These are phyloP conservation scores for Lathronympha strigana DNA, from an alignment of 2,888 invertebrate genomes.

Conservation along the genomic window DNA sequence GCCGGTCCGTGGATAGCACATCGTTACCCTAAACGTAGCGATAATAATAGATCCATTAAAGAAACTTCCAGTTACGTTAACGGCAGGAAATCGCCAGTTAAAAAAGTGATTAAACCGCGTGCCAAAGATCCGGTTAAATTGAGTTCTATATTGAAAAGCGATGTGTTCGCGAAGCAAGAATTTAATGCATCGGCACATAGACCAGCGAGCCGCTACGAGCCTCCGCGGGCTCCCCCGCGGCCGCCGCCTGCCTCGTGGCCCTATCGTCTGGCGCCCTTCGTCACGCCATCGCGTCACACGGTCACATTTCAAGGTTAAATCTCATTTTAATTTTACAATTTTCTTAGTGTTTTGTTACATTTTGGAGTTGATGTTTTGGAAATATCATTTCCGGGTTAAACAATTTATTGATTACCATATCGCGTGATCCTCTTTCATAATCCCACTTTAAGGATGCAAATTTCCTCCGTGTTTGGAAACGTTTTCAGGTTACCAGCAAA, in stretches of 20 bases:
- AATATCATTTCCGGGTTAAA: conserved; percentile 55
- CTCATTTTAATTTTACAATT: conserved; percentile 49
- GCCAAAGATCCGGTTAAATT: conserved; percentile 74
- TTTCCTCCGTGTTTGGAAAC: neutral
- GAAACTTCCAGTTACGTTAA: conserved; percentile 62
- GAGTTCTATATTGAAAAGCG: conserved; percentile 77
- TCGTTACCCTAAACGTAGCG: conserved; percentile 88
- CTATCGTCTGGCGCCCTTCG: conserved; percentile 70
- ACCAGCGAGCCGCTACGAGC: conserved; percentile 91
- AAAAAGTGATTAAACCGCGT: conserved; percentile 73
- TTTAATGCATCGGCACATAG: conserved; percentile 91
- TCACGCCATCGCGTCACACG: conserved; percentile 86
- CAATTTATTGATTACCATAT: conserved; percentile 67
- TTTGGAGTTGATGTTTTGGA: conserved; percentile 69
- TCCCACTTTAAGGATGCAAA: neutral
- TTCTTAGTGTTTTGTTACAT: conserved; percentile 60
- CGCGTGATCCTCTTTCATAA: neutral
- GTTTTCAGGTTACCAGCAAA: neutral
- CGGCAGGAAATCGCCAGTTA: conserved; percentile 67
- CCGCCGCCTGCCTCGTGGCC: conserved; percentile 78
- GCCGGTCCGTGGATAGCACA: conserved; percentile 93
- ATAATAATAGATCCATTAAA: conserved; percentile 87
- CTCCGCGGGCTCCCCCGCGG: conserved; percentile 84
- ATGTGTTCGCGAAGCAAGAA: conserved; percentile 86
- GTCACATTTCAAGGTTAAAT: conserved; percentile 90